Evolutionary conservation across 2,113 vertebrate species (phyloP).

Genomic region (Mionectes macconnelli): DNA sequence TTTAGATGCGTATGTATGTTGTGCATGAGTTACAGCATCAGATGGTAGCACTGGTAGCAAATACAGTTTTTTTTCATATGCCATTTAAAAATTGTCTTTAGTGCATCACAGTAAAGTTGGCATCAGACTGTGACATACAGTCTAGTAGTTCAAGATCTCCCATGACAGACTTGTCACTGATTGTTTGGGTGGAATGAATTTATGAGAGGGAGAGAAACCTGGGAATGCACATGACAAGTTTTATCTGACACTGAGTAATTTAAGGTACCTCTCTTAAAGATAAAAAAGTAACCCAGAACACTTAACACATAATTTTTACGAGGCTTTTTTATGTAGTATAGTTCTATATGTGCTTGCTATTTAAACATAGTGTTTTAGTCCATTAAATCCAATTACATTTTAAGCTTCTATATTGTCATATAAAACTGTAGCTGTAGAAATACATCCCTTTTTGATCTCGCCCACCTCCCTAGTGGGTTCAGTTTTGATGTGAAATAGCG

Average conservation of each 20-base stretch:
- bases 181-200: slow-evolving; percentile 17
- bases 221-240: neutral
- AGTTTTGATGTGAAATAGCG: neutral
- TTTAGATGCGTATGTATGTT: slow-evolving; percentile 20
- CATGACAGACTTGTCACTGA: neutral
- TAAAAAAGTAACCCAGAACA: slow-evolving; percentile 31
- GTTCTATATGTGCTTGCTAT: neutral
- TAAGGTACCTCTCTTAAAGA: neutral
- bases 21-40: slow-evolving; percentile 44
- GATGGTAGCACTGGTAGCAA: slow-evolving; percentile 29
- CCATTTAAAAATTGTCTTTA: slow-evolving; percentile 48
- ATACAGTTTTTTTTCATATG: slow-evolving; percentile 6
- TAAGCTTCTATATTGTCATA: neutral
- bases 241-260: slow-evolving; percentile 36
- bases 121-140: neutral
- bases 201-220: neutral
- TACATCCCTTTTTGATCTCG: neutral
- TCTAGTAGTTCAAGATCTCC: neutral
- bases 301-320: neutral
- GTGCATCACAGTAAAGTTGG: slow-evolving; percentile 4
- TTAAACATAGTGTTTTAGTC: neutral
- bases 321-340: neutral
- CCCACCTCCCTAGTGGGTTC: neutral
- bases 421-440: neutral
- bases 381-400: neutral